Percentiles rank a stretch among this genome's conserved stretches.
Evolutionary conservation across 35 echinoderm and acorn worm species (phyloP).

Genomic region (Lytechinus pictus): DNA sequence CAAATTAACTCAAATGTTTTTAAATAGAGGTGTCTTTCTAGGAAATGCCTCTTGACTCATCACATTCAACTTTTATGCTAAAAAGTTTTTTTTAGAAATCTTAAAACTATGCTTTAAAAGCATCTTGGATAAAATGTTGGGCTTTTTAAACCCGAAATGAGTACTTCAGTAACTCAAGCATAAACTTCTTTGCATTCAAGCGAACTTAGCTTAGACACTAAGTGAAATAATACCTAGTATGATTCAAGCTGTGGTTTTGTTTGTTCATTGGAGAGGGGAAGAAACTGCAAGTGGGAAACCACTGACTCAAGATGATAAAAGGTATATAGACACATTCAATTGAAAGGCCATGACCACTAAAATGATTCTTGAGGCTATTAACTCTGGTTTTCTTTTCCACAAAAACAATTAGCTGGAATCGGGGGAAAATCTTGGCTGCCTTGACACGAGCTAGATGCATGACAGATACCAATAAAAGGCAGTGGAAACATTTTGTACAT

Average conservation of each 20-base stretch:
- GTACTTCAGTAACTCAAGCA: background rate
- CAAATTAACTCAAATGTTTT: too few species aligned
- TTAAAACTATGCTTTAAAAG: too few species aligned
- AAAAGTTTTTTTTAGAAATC: too few species aligned
- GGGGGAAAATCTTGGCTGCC: too few species aligned
- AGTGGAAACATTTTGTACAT: too few species aligned
- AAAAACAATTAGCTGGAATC: background rate
- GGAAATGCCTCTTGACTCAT: too few species aligned
- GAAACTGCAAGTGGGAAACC: background rate
- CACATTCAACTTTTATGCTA: too few species aligned
- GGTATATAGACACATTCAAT: background rate
- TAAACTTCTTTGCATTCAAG: background rate
- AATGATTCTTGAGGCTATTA: background rate
- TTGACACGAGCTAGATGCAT: too few species aligned
- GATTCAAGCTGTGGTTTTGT: background rate
- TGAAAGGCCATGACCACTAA: too few species aligned
- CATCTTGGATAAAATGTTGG: too few species aligned
- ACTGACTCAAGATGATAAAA: background rate
- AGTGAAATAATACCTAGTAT: background rate
- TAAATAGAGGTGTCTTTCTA: too few species aligned
- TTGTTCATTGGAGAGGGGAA: background rate
- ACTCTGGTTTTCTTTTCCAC: background rate
- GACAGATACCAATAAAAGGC: too few species aligned
- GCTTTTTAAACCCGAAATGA: background rate
- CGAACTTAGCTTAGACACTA: background rate